Percentiles rank a stretch among this genome's conserved stretches.
These are phyloP conservation scores for Manis javanica DNA, from an alignment of 2,797 vertebrate genomes.

Conservation along the genomic window DNA sequence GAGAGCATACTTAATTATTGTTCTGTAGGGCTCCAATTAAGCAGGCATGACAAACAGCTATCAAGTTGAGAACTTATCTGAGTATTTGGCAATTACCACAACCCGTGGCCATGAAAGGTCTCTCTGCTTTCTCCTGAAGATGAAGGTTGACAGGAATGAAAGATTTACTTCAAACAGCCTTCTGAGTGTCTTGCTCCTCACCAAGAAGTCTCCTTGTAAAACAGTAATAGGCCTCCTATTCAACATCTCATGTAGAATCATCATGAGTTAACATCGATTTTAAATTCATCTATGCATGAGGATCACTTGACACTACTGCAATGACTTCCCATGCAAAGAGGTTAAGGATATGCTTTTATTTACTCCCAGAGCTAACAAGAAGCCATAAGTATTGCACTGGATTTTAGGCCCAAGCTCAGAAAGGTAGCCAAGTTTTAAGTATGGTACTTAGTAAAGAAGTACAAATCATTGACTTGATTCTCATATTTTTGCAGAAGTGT, in stretches of 20 bases:
- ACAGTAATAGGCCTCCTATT: background rate
- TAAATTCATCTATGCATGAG: background rate
- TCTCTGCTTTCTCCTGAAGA: slow-evolving; percentile 47
- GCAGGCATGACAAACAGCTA: slow-evolving; percentile 64
- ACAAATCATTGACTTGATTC: slow-evolving; percentile 65
- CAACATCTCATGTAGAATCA: background rate
- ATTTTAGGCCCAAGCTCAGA: slow-evolving; percentile 24
- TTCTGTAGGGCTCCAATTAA: slow-evolving; percentile 73
- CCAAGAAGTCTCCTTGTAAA: background rate
- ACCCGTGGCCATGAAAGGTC: background rate
- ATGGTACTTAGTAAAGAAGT: background rate
- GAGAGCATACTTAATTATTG: slow-evolving; percentile 73
- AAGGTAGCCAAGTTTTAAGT: slow-evolving; percentile 45
- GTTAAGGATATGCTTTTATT: background rate
- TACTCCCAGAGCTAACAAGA: background rate
- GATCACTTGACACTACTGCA: background rate
- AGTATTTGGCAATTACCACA: slow-evolving; percentile 59
- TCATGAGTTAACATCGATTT: background rate
- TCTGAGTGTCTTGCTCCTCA: background rate
- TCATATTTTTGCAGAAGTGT: slow-evolving; percentile 22
- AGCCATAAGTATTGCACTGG: background rate
- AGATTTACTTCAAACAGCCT: slow-evolving; percentile 40
- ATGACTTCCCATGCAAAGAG: background rate
- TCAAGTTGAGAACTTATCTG: slow-evolving; percentile 64
- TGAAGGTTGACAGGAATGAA: background rate